A percentile compares a stretch with the other conserved stretches of the same genome.
These are phyloP conservation scores for Eonycteris spelaea DNA, from an alignment of 2,113 vertebrate genomes.

Conservation along the genomic window DNA sequence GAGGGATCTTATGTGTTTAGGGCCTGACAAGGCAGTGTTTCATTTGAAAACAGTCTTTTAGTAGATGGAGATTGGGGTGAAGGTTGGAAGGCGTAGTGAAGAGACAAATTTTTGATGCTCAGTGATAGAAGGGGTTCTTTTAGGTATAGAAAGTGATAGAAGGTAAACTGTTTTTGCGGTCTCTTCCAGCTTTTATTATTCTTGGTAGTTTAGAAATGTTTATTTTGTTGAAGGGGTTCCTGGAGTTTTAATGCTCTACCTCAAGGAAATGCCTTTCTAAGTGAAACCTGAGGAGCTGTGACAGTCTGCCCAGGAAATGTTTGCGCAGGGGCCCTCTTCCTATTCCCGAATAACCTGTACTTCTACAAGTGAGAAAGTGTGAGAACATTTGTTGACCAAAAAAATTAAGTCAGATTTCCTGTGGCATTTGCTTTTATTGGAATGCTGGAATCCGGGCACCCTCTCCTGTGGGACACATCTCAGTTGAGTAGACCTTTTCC, in stretches of 20 bases:
- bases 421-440: background rate
- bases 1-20: background rate
- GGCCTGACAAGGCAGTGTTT: background rate
- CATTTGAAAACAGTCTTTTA: background rate
- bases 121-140: background rate
- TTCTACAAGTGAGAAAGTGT: background rate
- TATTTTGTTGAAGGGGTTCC: background rate
- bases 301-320: background rate
- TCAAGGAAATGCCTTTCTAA: background rate
- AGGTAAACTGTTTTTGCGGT: background rate
- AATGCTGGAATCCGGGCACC: background rate
- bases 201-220: background rate
- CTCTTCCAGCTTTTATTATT: background rate
- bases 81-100: background rate
- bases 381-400: background rate
- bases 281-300: background rate
- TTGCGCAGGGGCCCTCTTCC: background rate
- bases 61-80: background rate
- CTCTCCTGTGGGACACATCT: background rate
- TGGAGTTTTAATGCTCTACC: background rate
- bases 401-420: background rate
- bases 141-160: background rate
- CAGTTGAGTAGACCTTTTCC: background rate
- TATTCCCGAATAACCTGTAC: background rate
- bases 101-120: background rate